These are phyloP conservation scores for Psephotus haematonotus DNA, from an alignment of 2,113 vertebrate genomes.

Conservation along the genomic window DNA sequence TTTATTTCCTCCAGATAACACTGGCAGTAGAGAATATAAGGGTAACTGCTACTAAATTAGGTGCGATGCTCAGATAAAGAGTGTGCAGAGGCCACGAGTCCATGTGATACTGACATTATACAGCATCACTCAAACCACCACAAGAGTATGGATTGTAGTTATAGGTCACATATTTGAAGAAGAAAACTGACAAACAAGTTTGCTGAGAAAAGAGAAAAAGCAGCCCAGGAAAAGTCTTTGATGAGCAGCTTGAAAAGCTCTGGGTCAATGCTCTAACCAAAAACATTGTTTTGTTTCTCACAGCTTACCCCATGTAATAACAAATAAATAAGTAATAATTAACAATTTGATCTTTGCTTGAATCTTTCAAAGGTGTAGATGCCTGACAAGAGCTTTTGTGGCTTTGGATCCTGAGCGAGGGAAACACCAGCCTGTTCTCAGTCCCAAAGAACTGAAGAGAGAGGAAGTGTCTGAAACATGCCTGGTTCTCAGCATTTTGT, in stretches of 20 bases:
- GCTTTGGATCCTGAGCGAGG: neutral
- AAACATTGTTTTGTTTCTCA: neutral
- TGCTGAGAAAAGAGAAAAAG: neutral
- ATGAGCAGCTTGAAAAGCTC: neutral
- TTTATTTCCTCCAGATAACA: neutral
- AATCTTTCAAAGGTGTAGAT: neutral
- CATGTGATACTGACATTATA: neutral
- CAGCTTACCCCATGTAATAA: neutral
- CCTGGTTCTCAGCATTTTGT: neutral
- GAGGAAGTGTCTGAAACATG: neutral
- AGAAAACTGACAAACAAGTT: neutral
- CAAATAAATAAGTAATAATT: neutral
- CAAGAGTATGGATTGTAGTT: neutral
- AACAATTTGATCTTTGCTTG: neutral
- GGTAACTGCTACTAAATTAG: neutral
- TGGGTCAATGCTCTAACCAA: neutral
- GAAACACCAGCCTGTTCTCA: neutral
- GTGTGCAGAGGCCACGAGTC: neutral
- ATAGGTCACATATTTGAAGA: neutral
- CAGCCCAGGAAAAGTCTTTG: neutral
- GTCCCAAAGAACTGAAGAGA: neutral
- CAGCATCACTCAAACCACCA: neutral
- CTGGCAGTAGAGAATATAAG: neutral
- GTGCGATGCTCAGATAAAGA: neutral
- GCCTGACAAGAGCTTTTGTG: neutral